Base-by-base conservation (phyloP, 2,888 invertebrate species). In the Lobophora halterata region DNA sequence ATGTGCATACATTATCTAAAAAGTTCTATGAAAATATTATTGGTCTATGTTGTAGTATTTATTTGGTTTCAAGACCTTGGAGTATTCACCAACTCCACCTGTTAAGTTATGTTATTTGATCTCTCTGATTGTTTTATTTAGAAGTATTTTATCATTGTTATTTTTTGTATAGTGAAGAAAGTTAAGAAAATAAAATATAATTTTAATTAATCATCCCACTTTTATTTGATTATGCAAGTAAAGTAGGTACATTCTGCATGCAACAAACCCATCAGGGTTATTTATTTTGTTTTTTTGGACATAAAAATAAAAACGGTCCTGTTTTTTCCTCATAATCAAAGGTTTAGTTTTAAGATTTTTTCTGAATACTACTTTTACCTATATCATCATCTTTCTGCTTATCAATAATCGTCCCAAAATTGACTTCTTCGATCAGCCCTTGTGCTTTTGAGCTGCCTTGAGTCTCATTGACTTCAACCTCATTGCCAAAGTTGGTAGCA, bases 331-430 rank as follows among this genome's bases (percentile, higher is more conserved):
- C 6, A 7, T 7, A 5, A 11, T 11, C 5, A 11, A 3, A 8
- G 6, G n/a, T 10, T 14, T 5, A n/a, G n/a, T 44, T 52, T 81
- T 83, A 83, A 77, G 83, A 83, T 58, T 83, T 81, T 76, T 83
- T 82, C 52, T 81, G 70, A 49, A 74, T 71, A 58, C 62, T 65
- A 42, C 63, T 74, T 71, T 65, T 75, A 59, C 64, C 48, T 53
- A 46, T 53, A 46, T 43, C 64, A 46, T 65, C 70, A 30, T 67
- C 64, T 43, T 54, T 52, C 32, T 71, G 66, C 31, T 65, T 46
- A 3, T 53, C 59, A 35, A 76, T 38, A 29, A 71, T 66, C 48
- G 65, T 70, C 1, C 62, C 76, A 58, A 81, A 77, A 46, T 72
- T 68, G 4, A 63, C 64, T 47, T 71, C 65, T 11, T 71, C 65